Conservation (phyloP, 2,888 invertebrate genomes). For the Petrolisthes manimaculis region DNA sequence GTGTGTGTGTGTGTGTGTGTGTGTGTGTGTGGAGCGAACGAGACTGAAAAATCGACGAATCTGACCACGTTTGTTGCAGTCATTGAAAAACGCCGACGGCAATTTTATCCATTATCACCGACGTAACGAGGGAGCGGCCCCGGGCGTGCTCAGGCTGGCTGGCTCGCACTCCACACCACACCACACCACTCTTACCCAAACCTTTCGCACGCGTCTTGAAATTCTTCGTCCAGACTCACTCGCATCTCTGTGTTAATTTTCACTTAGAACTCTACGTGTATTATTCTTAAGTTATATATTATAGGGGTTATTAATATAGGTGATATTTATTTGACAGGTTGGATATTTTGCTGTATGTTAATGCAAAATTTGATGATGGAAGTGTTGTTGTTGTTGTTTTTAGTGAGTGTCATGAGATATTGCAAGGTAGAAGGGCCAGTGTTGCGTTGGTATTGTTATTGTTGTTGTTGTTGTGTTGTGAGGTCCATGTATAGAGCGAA, state of each 20-base stretch:
- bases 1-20: not conserved
- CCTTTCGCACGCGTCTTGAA: not conserved
- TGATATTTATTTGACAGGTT: too few relatives aligned
- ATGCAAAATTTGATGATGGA: too few relatives aligned
- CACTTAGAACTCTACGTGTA: too few relatives aligned
- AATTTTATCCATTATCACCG: constrained; percentile 59
- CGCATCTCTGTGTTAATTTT: not conserved
- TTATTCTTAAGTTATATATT: too few relatives aligned
- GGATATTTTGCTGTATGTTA: too few relatives aligned
- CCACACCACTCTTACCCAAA: not conserved
- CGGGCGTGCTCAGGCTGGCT: constrained; percentile 1
- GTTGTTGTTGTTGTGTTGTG: too few relatives aligned
- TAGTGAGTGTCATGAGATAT: not conserved
- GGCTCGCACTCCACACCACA: not conserved
- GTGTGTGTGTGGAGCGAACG: not conserved
- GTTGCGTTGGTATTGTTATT: too few relatives aligned
- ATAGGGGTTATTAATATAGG: too few relatives aligned
- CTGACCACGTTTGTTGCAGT: constrained; percentile 60
- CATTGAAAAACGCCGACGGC: constrained; percentile 57
- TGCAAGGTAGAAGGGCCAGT: too few relatives aligned
- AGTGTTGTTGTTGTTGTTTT: not conserved
- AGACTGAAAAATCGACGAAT: constrained; percentile 48
- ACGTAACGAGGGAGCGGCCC: constrained; percentile 43
- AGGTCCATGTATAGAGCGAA: too few relatives aligned
- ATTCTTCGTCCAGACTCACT: not conserved